Evolutionary conservation across 2,888 invertebrate genomes (phyloP), one percentile per base, ranked within the genome.

Genomic region (Macropis europaea): DNA sequence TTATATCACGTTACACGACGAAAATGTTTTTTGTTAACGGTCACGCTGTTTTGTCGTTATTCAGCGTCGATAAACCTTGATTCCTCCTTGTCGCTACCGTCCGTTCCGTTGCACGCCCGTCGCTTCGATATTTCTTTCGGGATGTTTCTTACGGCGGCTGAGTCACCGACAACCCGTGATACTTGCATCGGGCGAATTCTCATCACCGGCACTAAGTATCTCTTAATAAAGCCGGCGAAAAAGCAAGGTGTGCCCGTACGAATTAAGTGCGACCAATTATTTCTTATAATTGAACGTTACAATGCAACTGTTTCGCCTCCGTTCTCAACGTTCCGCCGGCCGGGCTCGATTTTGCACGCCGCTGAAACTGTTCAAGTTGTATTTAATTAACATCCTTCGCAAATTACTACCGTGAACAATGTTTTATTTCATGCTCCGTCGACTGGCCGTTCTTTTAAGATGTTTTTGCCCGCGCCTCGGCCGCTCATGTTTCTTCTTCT

Each of bases 341-440:
- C 2, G 6, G 32, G 15, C 3, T 13, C 6, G 13, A 30, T 28
- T 54, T 22, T 11, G 0, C 32, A 19, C 32, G 34, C 43, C 11
- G 3, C 9, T n/a, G n/a, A 13, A 30, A 54, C 17, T 50, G 19
- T 64, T 36, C 34, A 68, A 56, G 48, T 34, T 22, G 7, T 36
- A 34, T 56, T 66, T 68, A 50, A 66, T 68, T 48, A 48, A 56
- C 66, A 30, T 36, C 24, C 40, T n/a, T 26, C 15, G 42, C 36
- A 36, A 68, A 66, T 66, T 66, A 38, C 3, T 24, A 28, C 47
- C 47, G 7, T 17, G 48, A 43, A 68, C 42, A 56, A 68, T 68
- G 34, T 56, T 43, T 30, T 30, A 43, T 56, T 50, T 56, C 43
- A 54, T 43, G 68, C 24, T 36, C 48, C 17, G 48, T 19, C 42